A percentile compares a stretch with the other conserved stretches of the same genome.
phyloP scores from a whole-genome alignment of 2,888 invertebrate genomes.

The Chydorus sphaericus region DNA sequence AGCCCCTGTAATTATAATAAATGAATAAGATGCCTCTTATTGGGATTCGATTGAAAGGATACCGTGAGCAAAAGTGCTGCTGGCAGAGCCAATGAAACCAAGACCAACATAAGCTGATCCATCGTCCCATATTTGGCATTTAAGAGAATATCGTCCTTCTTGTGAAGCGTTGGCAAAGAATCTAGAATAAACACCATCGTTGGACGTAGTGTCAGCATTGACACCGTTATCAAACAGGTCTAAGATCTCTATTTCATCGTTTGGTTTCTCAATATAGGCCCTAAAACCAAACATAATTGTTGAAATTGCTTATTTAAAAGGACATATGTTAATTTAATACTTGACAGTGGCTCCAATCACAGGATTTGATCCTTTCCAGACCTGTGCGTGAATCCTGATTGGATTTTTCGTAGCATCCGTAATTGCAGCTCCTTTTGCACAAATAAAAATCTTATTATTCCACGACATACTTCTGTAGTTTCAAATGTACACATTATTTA shows the following conservation, averaged over 20 bases:
- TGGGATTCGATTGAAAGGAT: too few relatives aligned
- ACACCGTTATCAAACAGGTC: slow-evolving; percentile 15
- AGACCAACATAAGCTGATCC: not conserved
- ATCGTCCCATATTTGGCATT: slow-evolving; percentile 13
- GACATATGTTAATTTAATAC: not conserved
- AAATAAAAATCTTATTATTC: not conserved
- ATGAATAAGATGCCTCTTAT: too few relatives aligned
- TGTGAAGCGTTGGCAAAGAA: slow-evolving; percentile 10
- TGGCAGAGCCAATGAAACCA: not conserved
- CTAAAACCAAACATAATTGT: not conserved
- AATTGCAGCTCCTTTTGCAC: not conserved
- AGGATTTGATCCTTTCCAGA: slow-evolving; percentile 15
- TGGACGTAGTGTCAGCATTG: slow-evolving; percentile 15
- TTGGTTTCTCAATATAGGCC: not conserved
- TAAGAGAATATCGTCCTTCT: slow-evolving; percentile 11
- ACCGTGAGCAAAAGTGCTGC: too few relatives aligned
- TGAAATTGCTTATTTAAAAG: not conserved
- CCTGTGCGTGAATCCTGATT: slow-evolving; percentile 8
- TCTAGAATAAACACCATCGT: slow-evolving; percentile 17
- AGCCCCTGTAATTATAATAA: too few relatives aligned
- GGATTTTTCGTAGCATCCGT: not conserved
- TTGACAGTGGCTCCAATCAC: slow-evolving; percentile 16
- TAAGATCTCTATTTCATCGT: not conserved
- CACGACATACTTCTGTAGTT: not conserved
- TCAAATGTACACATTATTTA: not conserved